Conservation (phyloP, 1,140 invertebrate genomes). For the Drosophila ogumai region DNA sequence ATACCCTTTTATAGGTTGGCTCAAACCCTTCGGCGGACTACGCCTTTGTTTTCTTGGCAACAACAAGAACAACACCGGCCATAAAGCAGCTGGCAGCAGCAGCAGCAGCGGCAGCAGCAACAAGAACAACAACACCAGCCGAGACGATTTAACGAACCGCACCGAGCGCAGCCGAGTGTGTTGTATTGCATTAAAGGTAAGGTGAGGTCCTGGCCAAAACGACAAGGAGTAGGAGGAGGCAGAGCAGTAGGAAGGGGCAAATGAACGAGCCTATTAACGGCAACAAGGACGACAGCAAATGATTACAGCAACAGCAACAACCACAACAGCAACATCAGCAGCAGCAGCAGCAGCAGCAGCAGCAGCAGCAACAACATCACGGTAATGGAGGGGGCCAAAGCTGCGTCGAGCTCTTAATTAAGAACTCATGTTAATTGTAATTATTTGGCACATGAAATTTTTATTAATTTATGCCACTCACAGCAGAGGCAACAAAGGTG, state of each 20-base stretch:
- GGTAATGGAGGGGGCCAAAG: conserved; percentile 23
- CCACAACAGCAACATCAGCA: conserved; percentile 45
- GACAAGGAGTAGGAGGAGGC: neutral
- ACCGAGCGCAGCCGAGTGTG: conserved; percentile 78
- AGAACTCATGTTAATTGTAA: conserved; percentile 85
- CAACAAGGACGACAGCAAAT: conserved; percentile 76
- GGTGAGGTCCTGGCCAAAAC: conserved; percentile 42
- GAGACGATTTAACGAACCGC: conserved; percentile 78
- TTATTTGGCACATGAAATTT: conserved; percentile 85
- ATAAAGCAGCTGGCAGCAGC: conserved; percentile 37
- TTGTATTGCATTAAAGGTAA: conserved; percentile 80
- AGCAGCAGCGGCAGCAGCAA: conserved; percentile 1
- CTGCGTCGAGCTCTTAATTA: conserved; percentile 81
- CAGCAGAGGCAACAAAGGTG: conserved; percentile 59
- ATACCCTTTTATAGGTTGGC: neutral
- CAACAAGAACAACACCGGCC: conserved; percentile 27
- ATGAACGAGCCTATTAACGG: conserved; percentile 81
- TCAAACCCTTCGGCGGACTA: conserved; percentile 8
- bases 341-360: conserved; percentile 36
- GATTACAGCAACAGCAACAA: conserved; percentile 64
- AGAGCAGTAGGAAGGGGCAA: conserved; percentile 40
- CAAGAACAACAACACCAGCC: conserved; percentile 26
- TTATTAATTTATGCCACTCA: conserved; percentile 84
- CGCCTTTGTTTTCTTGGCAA: conserved; percentile 25
- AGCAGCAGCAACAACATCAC: conserved; percentile 31